phyloP scores from a whole-genome alignment of 2,797 vertebrate genomes.

The Manis crassicaudata region DNA sequence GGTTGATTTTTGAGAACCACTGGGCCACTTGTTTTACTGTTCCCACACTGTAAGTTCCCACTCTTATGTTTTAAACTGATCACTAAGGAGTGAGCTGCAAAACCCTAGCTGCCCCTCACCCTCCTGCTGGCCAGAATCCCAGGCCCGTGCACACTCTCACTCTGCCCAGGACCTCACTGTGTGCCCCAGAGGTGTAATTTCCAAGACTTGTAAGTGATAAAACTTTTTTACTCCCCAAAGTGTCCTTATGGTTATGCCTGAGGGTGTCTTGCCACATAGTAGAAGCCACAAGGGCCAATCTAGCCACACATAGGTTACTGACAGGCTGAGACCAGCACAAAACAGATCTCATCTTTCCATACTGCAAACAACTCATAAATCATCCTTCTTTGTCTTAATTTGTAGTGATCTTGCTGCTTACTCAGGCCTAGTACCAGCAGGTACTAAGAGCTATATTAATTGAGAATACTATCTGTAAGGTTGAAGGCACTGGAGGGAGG shows the following conservation, averaged over 20 bases:
- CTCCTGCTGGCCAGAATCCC: not conserved
- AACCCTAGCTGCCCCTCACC: not conserved
- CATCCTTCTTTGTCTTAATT: not conserved
- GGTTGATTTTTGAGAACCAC: not conserved
- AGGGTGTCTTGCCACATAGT: not conserved
- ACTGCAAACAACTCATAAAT: conserved; percentile 7
- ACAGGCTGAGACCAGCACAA: not conserved
- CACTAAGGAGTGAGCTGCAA: not conserved
- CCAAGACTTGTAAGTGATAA: not conserved
- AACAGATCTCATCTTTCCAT: not conserved
- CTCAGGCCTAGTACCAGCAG: not conserved
- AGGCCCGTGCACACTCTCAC: no score
- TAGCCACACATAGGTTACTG: not conserved
- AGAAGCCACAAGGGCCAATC: not conserved
- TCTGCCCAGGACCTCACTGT: not conserved
- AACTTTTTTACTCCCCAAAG: not conserved
- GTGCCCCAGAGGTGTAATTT: not conserved
- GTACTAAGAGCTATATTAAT: not conserved
- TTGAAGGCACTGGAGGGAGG: no score
- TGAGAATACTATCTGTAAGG: not conserved
- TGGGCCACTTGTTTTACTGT: not conserved
- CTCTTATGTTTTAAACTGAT: conserved; percentile 8
- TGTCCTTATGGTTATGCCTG: not conserved
- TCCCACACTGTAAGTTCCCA: not conserved
- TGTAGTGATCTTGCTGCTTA: not conserved